These are phyloP conservation scores for Luperina nickerlii DNA, from an alignment of 2,888 invertebrate genomes.

Conservation along the genomic window DNA sequence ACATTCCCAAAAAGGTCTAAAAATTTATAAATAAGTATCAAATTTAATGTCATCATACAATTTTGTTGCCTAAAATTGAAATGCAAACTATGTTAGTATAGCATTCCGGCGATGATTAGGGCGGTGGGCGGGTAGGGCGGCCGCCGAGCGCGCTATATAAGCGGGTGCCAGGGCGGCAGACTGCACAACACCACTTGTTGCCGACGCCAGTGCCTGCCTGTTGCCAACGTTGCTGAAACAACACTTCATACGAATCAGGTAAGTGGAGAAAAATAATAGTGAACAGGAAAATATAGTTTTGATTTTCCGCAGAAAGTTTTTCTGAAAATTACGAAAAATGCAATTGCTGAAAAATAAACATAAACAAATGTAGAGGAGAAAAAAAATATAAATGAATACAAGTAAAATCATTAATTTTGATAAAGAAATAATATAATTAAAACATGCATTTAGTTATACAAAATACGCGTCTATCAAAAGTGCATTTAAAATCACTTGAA, in stretches of 20 bases:
- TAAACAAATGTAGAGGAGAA: not conserved
- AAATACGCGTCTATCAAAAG: not conserved
- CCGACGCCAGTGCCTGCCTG: slow-evolving; percentile 74
- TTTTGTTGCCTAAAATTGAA: slow-evolving; percentile 83
- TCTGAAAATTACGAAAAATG: not conserved
- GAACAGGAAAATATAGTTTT: not conserved
- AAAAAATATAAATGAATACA: not conserved
- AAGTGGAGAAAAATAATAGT: slow-evolving; percentile 69
- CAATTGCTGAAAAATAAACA: not conserved
- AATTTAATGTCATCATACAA: slow-evolving; percentile 68
- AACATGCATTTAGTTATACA: not conserved
- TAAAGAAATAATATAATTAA: not conserved
- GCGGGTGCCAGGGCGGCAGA: slow-evolving; percentile 78
- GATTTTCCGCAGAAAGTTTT: not conserved
- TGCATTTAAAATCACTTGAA: not conserved
- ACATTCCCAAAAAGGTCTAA: slow-evolving; percentile 26
- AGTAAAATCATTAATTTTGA: not conserved
- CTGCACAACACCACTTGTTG: slow-evolving; percentile 89
- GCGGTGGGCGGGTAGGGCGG: slow-evolving; percentile 84
- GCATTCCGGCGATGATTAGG: slow-evolving; percentile 79
- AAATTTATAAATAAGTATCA: slow-evolving; percentile 54
- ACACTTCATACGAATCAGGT: slow-evolving; percentile 80
- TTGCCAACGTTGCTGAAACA: slow-evolving; percentile 77
- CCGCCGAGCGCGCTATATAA: slow-evolving; percentile 82
- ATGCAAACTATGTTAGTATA: slow-evolving; percentile 86